A percentile compares a stretch with the other conserved stretches of the same genome.
Conservation (phyloP, 2,113 vertebrate species). For the Clarias gariepinus region DNA sequence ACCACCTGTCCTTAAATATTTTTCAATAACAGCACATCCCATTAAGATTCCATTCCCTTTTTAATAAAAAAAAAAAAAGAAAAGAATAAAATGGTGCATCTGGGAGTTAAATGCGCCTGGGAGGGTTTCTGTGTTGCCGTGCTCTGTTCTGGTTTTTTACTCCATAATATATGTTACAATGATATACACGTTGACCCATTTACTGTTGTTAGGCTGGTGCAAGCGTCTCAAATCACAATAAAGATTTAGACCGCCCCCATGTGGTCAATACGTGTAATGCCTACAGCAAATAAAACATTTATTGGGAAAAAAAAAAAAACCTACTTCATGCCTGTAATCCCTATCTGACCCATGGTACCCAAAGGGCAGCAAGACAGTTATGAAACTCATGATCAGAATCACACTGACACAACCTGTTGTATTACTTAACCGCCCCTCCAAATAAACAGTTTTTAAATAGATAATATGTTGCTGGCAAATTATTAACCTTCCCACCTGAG, state of each 20-base stretch:
- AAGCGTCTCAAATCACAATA: neutral
- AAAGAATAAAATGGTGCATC: neutral
- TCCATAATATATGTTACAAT: neutral
- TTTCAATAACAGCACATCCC: neutral
- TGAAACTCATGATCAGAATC: neutral
- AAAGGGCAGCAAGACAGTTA: neutral
- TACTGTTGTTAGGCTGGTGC: neutral
- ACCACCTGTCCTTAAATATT: neutral
- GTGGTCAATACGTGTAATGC: constrained; percentile 28
- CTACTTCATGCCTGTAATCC: too few relatives aligned
- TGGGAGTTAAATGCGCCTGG: neutral
- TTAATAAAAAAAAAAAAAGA: neutral
- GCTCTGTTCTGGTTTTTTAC: neutral
- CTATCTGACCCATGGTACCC: neutral
- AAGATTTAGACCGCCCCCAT: constrained; percentile 32
- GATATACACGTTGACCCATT: neutral
- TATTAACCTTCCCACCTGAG: constrained; percentile 23
- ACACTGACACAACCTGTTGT: neutral
- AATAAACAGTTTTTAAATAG: constrained; percentile 24
- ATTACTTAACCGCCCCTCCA: neutral
- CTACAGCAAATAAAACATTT: constrained; percentile 38
- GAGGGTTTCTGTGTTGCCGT: neutral
- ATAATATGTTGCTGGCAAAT: constrained; percentile 1
- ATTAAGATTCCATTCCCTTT: neutral
- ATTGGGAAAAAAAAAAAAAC: too few relatives aligned